A percentile compares a stretch with the other conserved stretches of the same genome.
Evolutionary conservation across 2,888 invertebrate genomes (phyloP).

Genomic region (Allygus modestus): DNA sequence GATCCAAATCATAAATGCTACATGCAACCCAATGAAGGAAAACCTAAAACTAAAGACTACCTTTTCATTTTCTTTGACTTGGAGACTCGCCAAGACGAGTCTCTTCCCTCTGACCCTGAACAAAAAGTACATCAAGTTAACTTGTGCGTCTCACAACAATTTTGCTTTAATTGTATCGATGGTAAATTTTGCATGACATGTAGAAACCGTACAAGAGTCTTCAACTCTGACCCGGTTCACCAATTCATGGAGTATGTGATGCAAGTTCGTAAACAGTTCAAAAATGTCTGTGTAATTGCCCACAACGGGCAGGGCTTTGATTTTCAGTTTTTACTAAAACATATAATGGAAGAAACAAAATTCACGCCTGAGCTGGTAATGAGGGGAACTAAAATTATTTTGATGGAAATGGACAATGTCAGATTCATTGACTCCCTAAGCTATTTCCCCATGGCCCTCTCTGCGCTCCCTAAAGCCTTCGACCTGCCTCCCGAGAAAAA

Average conservation of each 20-base stretch:
- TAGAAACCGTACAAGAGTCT: conserved; percentile 11
- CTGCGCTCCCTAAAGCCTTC: conserved; percentile 70
- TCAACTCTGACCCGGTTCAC: conserved; percentile 15
- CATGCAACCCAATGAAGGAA: conserved; percentile 57
- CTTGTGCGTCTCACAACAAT: conserved; percentile 40
- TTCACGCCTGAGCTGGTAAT: conserved; percentile 34
- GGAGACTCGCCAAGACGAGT: conserved; percentile 66
- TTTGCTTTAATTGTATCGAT: conserved; percentile 3
- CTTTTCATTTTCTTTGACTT: conserved; percentile 68
- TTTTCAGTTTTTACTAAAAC: conserved; percentile 48
- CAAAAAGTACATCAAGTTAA: conserved; percentile 1
- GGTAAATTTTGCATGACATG: background rate
- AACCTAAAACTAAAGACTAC: conserved; percentile 54
- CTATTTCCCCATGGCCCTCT: conserved; percentile 71
- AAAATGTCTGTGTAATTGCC: conserved; percentile 37
- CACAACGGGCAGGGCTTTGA: conserved; percentile 16
- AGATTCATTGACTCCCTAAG: conserved; percentile 65
- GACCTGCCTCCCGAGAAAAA: conserved; percentile 66
- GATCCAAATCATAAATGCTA: conserved; percentile 40
- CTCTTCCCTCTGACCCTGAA: conserved; percentile 3
- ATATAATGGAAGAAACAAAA: conserved; percentile 41
- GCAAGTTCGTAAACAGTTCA: background rate
- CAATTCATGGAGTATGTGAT: conserved; percentile 24
- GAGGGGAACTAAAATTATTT: conserved; percentile 37
- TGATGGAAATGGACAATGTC: conserved; percentile 40